These are phyloP conservation scores for Drosophila mimetica DNA, from an alignment of 2,888 invertebrate species.

Conservation along the genomic window DNA sequence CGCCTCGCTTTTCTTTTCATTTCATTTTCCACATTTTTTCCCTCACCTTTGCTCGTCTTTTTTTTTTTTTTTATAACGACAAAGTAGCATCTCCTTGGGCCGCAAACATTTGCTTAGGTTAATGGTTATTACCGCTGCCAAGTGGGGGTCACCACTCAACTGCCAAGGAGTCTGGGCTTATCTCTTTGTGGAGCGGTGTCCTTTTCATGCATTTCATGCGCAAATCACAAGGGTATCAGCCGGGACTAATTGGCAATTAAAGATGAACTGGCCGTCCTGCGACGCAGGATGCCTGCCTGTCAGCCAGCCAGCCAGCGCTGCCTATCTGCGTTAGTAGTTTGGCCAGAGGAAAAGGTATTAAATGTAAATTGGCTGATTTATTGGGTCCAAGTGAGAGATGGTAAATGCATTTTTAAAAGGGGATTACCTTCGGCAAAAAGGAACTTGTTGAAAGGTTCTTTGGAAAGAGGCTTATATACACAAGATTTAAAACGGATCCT, in stretches of 20 bases:
- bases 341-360: constrained; percentile 20
- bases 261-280: constrained; percentile 55
- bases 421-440: constrained; percentile 2
- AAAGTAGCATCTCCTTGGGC: constrained; percentile 42
- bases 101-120: constrained; percentile 74
- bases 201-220: constrained; percentile 71
- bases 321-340: constrained; percentile 16
- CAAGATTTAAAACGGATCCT: background rate
- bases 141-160: constrained; percentile 37
- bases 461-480: background rate
- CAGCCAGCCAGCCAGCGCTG: no score
- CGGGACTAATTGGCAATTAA: constrained; percentile 72
- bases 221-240: constrained; percentile 78
- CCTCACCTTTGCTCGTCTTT: no score
- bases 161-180: constrained; percentile 43
- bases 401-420: constrained; percentile 46
- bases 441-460: constrained; percentile 3
- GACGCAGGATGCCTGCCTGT: background rate
- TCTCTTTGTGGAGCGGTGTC: constrained; percentile 36
- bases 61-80: constrained; percentile 42
- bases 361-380: constrained; percentile 42
- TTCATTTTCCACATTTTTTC: constrained; percentile 37
- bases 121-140: constrained; percentile 47
- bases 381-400: constrained; percentile 32
- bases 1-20: constrained; percentile 26